phyloP scores from a whole-genome alignment of 1,140 invertebrate species.

The Danaus plexippus region DNA sequence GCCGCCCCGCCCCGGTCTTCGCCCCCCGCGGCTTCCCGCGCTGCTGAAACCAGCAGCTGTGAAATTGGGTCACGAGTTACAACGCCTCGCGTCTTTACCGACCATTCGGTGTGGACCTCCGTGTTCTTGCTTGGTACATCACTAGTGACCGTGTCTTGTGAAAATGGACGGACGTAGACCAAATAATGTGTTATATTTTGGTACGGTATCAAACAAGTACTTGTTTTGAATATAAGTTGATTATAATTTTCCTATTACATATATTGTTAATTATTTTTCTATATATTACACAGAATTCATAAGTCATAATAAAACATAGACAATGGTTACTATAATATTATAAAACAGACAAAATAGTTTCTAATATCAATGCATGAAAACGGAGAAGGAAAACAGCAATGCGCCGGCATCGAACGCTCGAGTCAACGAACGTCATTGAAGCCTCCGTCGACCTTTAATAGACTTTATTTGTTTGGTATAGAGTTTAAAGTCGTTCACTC shows the following conservation, averaged over 20 bases:
- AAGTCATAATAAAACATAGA: too few relatives aligned
- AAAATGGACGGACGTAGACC: constrained; percentile 38
- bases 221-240: too few relatives aligned
- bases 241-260: too few relatives aligned
- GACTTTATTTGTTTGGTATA: constrained; percentile 27
- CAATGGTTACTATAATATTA: too few relatives aligned
- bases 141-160: constrained; percentile 23
- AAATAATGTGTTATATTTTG: too few relatives aligned
- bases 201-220: too few relatives aligned
- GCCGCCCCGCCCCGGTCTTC: constrained; percentile 31
- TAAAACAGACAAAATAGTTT: constrained; percentile 53
- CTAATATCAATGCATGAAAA: constrained; percentile 70
- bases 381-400: constrained; percentile 70
- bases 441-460: constrained; percentile 26
- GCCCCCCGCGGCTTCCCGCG: constrained; percentile 34
- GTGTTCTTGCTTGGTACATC: constrained; percentile 10
- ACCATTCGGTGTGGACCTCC: constrained; percentile 43
- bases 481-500: constrained; percentile 32
- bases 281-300: too few relatives aligned
- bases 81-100: constrained; percentile 50
- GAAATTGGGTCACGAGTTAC: constrained; percentile 68
- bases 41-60: constrained; percentile 68
- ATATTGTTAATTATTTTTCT: too few relatives aligned
- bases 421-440: constrained; percentile 71
- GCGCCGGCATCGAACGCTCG: constrained; percentile 68